Base-by-base conservation (phyloP, 2,113 vertebrate species). In the Anguilla japonica region DNA sequence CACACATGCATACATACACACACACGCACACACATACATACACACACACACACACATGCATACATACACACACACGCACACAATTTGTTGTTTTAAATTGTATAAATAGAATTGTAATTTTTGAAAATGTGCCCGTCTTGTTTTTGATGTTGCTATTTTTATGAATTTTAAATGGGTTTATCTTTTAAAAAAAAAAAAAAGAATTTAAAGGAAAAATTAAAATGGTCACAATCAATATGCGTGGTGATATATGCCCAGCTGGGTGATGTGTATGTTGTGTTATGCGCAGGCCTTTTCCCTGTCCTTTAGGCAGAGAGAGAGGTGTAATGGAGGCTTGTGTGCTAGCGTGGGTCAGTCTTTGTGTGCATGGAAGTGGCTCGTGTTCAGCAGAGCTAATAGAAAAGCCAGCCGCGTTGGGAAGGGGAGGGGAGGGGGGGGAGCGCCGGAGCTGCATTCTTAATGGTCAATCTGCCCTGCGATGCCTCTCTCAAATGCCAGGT, bases 401-500 rank as follows among this genome's bases (percentile, higher is more conserved):
- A 75, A 3, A 75, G 71, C n/a, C 71, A 67, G 60, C 15, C 3
- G 82, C 15, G 56, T 60, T 34, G 39, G 67, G 50, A 40, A 5
- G 41, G 60, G 83, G 84, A 26, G 63, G 82, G 82, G 43, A 80
- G 60, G 71, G 80, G 83, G 81, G 88, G 71, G 75, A 26, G 60
- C 5, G 8, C 3, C 60, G 8, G 18, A 87, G 87, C 89, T 88
- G 84, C 85, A 91, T 82, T 88, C 87, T 89, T 92, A 93, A 93
- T 93, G 93, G 93, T 94, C 93, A 92, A 90, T 86, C 46, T 86
- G 86, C 91, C 89, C 94, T 89, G 90, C 90, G 92, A 91, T 93
- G 91, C 84, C 93, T 92, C 89, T 89, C 91, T 93, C 92, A 94
- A 95, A 95, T 94, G 94, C 94, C 93, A 94, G 93, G 91, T 92